Base-by-base conservation (phyloP, 2,797 vertebrate species). In the Setipinna tenuifilis region DNA sequence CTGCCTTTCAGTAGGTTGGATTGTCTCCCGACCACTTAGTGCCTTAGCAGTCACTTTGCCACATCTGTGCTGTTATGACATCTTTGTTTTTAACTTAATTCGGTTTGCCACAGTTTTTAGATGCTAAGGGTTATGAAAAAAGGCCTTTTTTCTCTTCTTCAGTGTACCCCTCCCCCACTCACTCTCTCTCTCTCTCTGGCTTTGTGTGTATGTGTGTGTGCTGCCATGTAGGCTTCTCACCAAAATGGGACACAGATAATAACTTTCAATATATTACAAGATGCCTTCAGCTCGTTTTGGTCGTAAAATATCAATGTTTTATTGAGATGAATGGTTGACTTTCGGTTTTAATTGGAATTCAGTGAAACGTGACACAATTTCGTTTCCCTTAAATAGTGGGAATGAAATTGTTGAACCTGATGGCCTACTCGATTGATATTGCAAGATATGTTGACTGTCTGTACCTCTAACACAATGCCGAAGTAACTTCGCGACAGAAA, bases 121-220 rank as follows among this genome's bases (percentile, higher is more conserved):
- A 41, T 78, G 6, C 35, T 28, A 71, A 71, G 19, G 12, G 62
- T 28, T 28, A 35, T 31, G 11, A 35, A 17, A 71, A 31, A 44
- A 75, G 19, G 35, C 0, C 17, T 5, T 44, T 44, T 25, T 5
- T 6, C 28, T 23, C 65, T 68, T 23, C 11, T 23, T 48, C 46
- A n/a, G n/a, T 48, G 4, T 48, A 3, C 14, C 50, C 14, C 7
- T 54, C 50, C 9, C 50, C 14, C 50, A 3, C 50, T 54, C 50
- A 3, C 44, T 54, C 58, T 86, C 84, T 86, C 21, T 86, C 85
- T 83, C 65, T 84, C 65, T 84, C 82, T 83, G 84, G 25, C 84
- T 82, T 54, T 71, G 75, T 46, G 82, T 86, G 46, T 84, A 71
- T 83, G 62, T 25, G 25, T 6, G 48, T 25, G 48, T 28, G 28